Percentiles rank a stretch among this genome's conserved stretches.
Evolutionary conservation across 2,888 invertebrate genomes (phyloP).

Genomic region (Apamea monoglypha): DNA sequence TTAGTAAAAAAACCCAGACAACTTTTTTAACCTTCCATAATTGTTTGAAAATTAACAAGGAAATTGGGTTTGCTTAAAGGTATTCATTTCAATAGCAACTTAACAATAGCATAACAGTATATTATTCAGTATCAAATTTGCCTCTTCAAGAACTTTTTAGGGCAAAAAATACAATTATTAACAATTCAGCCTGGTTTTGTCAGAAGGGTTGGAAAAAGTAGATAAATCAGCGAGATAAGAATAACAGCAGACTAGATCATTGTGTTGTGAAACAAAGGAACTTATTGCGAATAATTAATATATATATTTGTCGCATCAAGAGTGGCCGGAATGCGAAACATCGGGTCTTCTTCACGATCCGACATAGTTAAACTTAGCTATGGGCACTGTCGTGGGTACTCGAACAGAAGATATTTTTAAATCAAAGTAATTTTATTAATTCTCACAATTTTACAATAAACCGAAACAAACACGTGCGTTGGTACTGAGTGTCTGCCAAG

Average conservation of each 20-base stretch:
- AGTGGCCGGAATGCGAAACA: no score
- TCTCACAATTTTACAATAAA: no score
- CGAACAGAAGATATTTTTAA: no score
- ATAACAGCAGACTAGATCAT: slow-evolving; percentile 50
- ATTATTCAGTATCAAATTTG: not conserved
- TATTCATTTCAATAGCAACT: not conserved
- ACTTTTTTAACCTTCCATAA: not conserved
- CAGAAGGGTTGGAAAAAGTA: slow-evolving; percentile 47
- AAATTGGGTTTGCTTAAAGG: not conserved
- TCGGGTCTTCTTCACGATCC: no score
- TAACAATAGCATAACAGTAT: not conserved
- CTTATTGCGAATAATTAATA: slow-evolving; percentile 67
- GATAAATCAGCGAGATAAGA: slow-evolving; percentile 47
- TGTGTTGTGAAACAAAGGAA: slow-evolving; percentile 66
- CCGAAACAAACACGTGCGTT: no score
- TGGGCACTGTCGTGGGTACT: no score
- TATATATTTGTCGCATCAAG: no score
- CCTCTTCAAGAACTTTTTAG: not conserved
- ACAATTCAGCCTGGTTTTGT: slow-evolving; percentile 9
- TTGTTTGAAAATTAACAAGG: not conserved
- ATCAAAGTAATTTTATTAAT: no score
- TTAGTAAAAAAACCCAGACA: slow-evolving; percentile 6
- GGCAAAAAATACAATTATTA: slow-evolving; percentile 23
- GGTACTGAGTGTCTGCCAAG: no score
- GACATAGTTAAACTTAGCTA: no score